phyloP scores from a whole-genome alignment of 2,113 vertebrate species.

The Stomatorhinus ivindoensis region DNA sequence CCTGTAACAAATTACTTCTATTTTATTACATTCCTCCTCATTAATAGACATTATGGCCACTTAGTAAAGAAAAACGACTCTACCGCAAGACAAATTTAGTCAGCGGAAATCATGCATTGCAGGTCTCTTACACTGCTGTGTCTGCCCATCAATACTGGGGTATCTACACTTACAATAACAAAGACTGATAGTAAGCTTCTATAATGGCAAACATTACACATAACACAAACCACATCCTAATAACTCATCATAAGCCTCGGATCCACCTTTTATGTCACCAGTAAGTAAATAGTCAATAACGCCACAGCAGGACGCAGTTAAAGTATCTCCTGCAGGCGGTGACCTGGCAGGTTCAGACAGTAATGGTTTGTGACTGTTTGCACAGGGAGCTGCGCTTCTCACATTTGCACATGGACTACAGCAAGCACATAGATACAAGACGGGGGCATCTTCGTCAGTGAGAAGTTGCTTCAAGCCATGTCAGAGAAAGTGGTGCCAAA shows the following conservation, averaged over 20 bases:
- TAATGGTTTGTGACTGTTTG: background rate
- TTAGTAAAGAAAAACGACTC: background rate
- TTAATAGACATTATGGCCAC: background rate
- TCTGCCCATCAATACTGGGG: background rate
- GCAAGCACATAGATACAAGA: background rate
- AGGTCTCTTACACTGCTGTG: background rate
- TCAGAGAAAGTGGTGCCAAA: background rate
- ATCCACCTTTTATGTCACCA: background rate
- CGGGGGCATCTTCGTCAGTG: background rate
- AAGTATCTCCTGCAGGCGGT: background rate
- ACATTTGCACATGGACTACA: background rate
- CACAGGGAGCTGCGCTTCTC: background rate
- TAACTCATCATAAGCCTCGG: background rate
- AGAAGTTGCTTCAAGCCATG: background rate
- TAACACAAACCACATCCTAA: background rate
- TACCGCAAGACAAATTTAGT: background rate
- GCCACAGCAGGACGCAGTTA: background rate
- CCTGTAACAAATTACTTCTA: background rate
- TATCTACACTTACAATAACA: background rate
- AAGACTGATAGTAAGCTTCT: background rate
- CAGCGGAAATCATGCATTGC: background rate
- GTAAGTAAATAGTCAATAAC: background rate
- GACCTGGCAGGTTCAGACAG: background rate
- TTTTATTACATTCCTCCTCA: background rate
- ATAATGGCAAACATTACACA: background rate